Percentiles rank a stretch among this genome's conserved stretches.
phyloP scores from a whole-genome alignment of 2,113 vertebrate species.

The Sorex araneus region DNA sequence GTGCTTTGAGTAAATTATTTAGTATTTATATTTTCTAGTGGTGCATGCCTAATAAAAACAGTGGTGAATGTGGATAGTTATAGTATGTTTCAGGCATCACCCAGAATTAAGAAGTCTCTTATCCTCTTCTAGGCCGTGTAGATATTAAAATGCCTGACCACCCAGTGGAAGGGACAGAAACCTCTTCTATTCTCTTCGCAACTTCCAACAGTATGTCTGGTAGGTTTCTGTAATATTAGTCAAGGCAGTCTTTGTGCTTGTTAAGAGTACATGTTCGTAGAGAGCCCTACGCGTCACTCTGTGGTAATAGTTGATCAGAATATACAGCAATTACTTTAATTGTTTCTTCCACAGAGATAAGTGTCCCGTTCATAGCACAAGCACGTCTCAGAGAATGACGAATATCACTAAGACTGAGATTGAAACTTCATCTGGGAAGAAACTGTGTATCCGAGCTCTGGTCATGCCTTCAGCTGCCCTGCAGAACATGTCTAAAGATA shows the following conservation, averaged over 20 bases:
- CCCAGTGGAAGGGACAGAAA: not conserved
- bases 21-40: slow-evolving; percentile 75
- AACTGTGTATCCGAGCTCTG: not conserved
- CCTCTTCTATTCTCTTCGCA: not conserved
- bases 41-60: slow-evolving; percentile 68
- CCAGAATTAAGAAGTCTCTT: not conserved
- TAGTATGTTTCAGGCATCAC: not conserved
- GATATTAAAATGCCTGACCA: not conserved
- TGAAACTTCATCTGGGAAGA: not conserved
- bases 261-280: not conserved
- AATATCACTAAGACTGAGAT: not conserved
- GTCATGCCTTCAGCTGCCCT: not conserved
- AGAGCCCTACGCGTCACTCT: not conserved
- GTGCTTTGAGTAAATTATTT: slow-evolving; percentile 74
- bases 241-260: not conserved
- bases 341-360: not conserved
- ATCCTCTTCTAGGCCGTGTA: too few relatives aligned
- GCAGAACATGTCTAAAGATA: not conserved
- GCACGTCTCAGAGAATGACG: not conserved
- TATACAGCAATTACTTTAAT: not conserved
- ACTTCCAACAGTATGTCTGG: not conserved
- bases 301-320: not conserved
- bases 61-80: not conserved
- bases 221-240: not conserved
- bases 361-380: not conserved